Evolutionary conservation across 1,140 invertebrate genomes (phyloP).

Genomic region (Tenebrio molitor): DNA sequence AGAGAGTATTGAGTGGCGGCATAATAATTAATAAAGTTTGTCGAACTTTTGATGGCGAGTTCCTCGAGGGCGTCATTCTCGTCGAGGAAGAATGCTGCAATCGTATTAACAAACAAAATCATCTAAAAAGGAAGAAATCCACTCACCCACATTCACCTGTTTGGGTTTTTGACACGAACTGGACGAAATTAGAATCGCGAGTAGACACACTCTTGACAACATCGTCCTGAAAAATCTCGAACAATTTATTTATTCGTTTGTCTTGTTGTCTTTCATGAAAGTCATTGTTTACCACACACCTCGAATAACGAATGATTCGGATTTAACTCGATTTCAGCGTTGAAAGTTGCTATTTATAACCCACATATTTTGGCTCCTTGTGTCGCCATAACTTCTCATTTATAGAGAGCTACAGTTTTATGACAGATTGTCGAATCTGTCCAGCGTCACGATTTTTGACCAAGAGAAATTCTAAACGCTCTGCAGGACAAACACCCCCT

Average conservation of each 20-base stretch:
- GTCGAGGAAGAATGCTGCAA: slow-evolving; percentile 32
- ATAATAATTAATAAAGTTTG: slow-evolving; percentile 30
- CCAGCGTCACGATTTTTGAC: too few species aligned
- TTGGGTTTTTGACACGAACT: too few species aligned
- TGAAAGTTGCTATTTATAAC: slow-evolving; percentile 20
- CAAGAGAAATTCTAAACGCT: too few species aligned
- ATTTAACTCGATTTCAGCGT: background rate
- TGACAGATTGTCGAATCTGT: background rate
- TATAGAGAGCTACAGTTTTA: slow-evolving; percentile 3
- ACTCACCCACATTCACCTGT: slow-evolving; percentile 1
- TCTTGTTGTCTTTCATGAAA: too few species aligned
- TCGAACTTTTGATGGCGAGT: slow-evolving; percentile 18
- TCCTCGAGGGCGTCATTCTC: background rate
- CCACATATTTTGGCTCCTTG: slow-evolving; percentile 8
- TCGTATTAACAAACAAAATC: too few species aligned
- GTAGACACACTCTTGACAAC: too few species aligned
- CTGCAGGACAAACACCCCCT: too few species aligned
- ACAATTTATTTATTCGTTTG: too few species aligned
- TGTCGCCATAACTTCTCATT: background rate
- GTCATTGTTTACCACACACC: too few species aligned
- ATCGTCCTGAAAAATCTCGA: too few species aligned
- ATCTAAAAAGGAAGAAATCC: background rate
- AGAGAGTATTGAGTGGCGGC: slow-evolving; percentile 9
- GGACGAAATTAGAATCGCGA: background rate
- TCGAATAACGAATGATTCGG: slow-evolving; percentile 8